A percentile compares a stretch with the other conserved stretches of the same genome.
Conservation (phyloP, 2,888 invertebrate genomes). For the Frankliniella intonsa region DNA sequence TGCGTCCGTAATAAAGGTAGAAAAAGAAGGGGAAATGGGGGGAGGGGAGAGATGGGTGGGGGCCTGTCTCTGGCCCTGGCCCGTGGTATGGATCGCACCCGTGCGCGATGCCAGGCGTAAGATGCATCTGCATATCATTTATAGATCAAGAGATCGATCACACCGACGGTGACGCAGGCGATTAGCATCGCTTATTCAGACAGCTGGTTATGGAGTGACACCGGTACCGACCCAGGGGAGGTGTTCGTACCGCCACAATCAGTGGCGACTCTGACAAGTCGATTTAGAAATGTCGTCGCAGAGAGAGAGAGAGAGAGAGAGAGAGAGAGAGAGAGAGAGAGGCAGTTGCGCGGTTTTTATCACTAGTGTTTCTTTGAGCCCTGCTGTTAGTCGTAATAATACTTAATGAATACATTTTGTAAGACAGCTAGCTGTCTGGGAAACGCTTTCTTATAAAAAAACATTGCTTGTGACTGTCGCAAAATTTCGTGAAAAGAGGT, state of each 20-base stretch:
- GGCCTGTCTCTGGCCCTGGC: neutral
- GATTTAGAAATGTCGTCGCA: too few species aligned
- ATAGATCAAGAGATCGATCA: constrained; percentile 3
- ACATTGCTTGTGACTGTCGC: too few species aligned
- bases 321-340: too few species aligned
- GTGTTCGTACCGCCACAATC: neutral
- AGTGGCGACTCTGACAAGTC: too few species aligned
- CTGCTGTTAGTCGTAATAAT: too few species aligned
- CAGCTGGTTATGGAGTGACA: constrained; percentile 14
- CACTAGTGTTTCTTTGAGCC: too few species aligned
- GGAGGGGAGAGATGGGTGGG: neutral
- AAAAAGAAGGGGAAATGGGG: neutral
- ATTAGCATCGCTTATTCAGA: constrained; percentile 23
- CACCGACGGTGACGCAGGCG: neutral
- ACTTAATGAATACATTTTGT: too few species aligned
- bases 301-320: too few species aligned
- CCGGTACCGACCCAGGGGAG: neutral
- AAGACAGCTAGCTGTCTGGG: too few species aligned
- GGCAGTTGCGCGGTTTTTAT: too few species aligned
- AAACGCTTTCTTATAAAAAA: too few species aligned
- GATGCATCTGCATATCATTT: constrained; percentile 1
- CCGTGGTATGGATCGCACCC: neutral
- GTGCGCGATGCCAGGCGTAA: neutral
- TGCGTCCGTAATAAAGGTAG: neutral
- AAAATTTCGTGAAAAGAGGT: too few species aligned